phyloP scores from a whole-genome alignment of 2,797 vertebrate species.

The Hydrolagus colliei region DNA sequence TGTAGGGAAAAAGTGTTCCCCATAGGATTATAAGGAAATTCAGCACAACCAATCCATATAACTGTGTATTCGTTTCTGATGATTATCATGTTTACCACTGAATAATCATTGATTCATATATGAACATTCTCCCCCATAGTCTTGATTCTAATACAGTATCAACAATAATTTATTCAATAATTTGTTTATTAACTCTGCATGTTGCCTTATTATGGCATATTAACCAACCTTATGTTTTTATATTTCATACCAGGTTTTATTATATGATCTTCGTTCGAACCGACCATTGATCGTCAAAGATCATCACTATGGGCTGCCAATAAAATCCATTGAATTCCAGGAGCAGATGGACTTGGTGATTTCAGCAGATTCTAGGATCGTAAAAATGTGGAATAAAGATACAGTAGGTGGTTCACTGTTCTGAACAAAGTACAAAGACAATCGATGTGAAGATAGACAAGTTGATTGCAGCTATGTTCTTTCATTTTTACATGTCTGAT shows the following conservation, averaged over 20 bases:
- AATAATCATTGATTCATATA: too few relatives aligned
- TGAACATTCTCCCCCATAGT: too few relatives aligned
- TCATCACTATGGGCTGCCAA: conserved; percentile 86
- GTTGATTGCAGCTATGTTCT: too few relatives aligned
- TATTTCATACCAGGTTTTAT: conserved; percentile 62
- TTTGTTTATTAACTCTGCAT: background rate
- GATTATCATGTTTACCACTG: too few relatives aligned
- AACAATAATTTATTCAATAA: background rate
- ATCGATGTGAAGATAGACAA: too few relatives aligned
- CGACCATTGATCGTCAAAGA: conserved; percentile 84
- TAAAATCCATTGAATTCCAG: conserved; percentile 84
- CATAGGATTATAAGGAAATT: too few relatives aligned
- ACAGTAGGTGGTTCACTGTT: conserved; percentile 58
- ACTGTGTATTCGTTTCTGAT: too few relatives aligned
- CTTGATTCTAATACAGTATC: background rate
- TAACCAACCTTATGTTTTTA: background rate
- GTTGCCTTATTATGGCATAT: too few relatives aligned
- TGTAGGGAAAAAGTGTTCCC: too few relatives aligned
- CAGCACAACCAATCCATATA: too few relatives aligned
- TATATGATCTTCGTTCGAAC: conserved; percentile 90
- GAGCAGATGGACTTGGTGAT: conserved; percentile 74
- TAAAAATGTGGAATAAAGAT: conserved; percentile 94
- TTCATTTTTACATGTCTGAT: too few relatives aligned
- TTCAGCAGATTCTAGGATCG: conserved; percentile 86
- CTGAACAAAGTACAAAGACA: background rate